These are phyloP conservation scores for Dreissena rostriformis DNA, from an alignment of 1,140 invertebrate species.

Conservation along the genomic window DNA sequence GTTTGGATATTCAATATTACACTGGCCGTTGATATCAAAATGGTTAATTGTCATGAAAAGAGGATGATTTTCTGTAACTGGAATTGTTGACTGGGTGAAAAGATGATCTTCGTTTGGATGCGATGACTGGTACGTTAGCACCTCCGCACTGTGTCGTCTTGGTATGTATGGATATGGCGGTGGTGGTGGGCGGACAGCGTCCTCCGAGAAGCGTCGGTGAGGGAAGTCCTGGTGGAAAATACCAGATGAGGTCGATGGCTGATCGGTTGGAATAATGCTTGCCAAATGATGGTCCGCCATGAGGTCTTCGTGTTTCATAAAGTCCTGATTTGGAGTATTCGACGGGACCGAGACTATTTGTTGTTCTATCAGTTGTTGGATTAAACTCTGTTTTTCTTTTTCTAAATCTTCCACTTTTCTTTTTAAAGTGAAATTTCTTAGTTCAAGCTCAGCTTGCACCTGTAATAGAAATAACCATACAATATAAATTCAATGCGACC, in stretches of 20 bases:
- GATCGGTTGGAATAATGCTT: not conserved
- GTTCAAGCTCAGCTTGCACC: slow-evolving; percentile 22
- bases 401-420: slow-evolving; percentile 20
- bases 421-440: slow-evolving; percentile 28
- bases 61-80: not conserved
- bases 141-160: slow-evolving; percentile 7
- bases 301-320: not conserved
- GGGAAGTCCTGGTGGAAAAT: not conserved
- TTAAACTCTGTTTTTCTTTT: slow-evolving; percentile 8
- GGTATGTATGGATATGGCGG: not conserved
- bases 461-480: not conserved
- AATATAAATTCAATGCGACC: no score
- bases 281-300: no score
- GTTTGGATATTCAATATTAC: not conserved
- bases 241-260: slow-evolving; percentile 29
- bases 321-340: not conserved
- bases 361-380: slow-evolving; percentile 16
- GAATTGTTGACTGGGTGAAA: no score
- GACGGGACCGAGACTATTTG: not conserved
- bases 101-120: no score
- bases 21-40: not conserved
- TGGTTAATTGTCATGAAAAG: not conserved
- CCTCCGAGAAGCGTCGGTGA: slow-evolving; percentile 15
- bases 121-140: no score
- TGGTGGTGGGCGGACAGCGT: not conserved